phyloP scores from a whole-genome alignment of 2,113 vertebrate genomes.

The Pycnonotus jocosus region DNA sequence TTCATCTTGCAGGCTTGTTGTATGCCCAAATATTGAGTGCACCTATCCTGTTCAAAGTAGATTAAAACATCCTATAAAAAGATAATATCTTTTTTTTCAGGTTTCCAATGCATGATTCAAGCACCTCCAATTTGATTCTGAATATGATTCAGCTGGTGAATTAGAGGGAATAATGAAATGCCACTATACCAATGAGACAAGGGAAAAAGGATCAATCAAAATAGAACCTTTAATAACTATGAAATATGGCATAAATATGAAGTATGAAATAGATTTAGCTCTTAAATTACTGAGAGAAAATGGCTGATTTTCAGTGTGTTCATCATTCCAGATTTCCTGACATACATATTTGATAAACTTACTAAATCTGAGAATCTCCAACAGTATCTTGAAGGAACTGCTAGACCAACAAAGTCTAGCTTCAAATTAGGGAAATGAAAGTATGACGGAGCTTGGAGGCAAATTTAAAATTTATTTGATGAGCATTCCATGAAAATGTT shows the following conservation, averaged over 20 bases:
- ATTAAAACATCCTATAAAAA: neutral
- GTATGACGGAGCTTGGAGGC: fast-evolving
- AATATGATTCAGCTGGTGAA: neutral
- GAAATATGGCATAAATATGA: neutral
- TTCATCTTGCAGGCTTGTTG: neutral
- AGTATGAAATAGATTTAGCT: neutral
- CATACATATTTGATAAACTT: neutral
- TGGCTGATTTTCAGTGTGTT: neutral
- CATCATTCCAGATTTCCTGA: neutral
- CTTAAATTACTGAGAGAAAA: neutral
- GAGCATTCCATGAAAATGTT: neutral
- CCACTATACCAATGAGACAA: neutral
- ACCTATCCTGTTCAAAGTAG: neutral
- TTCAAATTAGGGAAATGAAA: neutral
- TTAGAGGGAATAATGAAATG: slow-evolving; percentile 3
- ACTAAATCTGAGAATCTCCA: neutral
- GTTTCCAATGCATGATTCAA: neutral
- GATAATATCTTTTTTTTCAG: neutral
- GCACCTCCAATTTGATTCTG: neutral
- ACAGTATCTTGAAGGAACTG: neutral
- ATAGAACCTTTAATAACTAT: neutral
- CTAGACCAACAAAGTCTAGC: neutral
- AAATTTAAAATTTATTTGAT: neutral
- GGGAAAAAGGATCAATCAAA: neutral
- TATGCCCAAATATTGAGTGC: neutral